Percentiles rank a stretch among this genome's conserved stretches.
These are phyloP conservation scores for Pachliopta kotzebuea DNA, from an alignment of 2,888 invertebrate species.

Conservation along the genomic window DNA sequence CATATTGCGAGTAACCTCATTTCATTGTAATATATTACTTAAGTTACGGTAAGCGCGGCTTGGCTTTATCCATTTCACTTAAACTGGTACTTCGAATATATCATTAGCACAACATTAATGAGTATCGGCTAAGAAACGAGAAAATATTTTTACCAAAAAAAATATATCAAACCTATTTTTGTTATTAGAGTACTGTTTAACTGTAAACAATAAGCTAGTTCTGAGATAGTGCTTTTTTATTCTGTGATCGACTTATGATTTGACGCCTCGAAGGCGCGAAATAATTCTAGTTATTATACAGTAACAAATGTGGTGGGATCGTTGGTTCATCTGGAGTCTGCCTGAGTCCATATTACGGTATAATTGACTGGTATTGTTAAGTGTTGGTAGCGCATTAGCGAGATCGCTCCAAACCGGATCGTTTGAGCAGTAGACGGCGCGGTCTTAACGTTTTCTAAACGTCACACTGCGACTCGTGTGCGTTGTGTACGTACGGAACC, in stretches of 20 bases:
- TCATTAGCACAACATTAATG: conserved; percentile 55
- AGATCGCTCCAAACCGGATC: neutral
- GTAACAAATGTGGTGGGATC: neutral
- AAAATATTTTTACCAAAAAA: conserved; percentile 65
- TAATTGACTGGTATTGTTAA: conserved; percentile 21
- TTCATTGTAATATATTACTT: conserved; percentile 46
- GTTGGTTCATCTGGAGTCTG: conserved; percentile 8
- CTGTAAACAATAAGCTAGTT: conserved; percentile 57
- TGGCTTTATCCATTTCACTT: conserved; percentile 38
- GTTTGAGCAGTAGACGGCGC: conserved; percentile 1
- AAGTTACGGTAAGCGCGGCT: conserved; percentile 43
- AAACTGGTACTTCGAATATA: conserved; percentile 34
- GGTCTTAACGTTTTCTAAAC: neutral
- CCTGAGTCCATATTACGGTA: conserved; percentile 4
- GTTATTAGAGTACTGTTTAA: conserved; percentile 66
- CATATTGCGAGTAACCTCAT: conserved; percentile 48
- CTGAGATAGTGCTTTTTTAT: conserved; percentile 60
- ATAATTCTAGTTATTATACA: conserved; percentile 30
- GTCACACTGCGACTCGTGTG: conserved; percentile 27
- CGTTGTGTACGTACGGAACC: conserved; percentile 40
- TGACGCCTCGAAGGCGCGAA: conserved; percentile 57
- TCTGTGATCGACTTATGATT: conserved; percentile 66
- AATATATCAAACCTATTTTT: conserved; percentile 61
- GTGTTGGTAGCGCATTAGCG: conserved; percentile 4
- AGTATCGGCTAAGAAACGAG: conserved; percentile 57